Evolutionary conservation across 2,797 vertebrate genomes (phyloP).

Genomic region (Apogon talboti): DNA sequence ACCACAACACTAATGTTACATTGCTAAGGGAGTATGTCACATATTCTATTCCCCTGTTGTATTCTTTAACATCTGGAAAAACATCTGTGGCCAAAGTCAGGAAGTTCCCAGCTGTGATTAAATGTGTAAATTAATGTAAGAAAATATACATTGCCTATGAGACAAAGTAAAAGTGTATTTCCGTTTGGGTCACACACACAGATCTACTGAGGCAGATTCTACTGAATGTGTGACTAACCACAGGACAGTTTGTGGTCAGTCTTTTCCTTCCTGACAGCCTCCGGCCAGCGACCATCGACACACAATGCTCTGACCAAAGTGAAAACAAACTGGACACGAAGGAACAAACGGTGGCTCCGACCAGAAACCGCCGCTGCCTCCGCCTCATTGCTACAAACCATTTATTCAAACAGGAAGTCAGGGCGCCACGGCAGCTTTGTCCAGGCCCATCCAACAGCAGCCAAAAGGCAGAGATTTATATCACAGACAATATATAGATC

Average conservation of each 20-base stretch:
- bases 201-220: slow-evolving; percentile 16
- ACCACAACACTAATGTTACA: slow-evolving; percentile 3
- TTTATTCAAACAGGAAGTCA: slow-evolving; percentile 31
- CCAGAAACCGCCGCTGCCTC: slow-evolving; percentile 28
- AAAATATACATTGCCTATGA: background rate
- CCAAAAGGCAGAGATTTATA: background rate
- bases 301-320: slow-evolving; percentile 34
- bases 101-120: background rate
- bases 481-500: too few relatives aligned
- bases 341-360: slow-evolving; percentile 42
- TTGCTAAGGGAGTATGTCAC: background rate
- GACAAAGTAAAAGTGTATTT: background rate
- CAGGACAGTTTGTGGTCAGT: slow-evolving; percentile 49
- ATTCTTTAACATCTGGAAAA: slow-evolving; percentile 18
- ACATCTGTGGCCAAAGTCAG: slow-evolving; percentile 16
- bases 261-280: slow-evolving; percentile 64
- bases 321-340: slow-evolving; percentile 63
- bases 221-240: slow-evolving; percentile 41
- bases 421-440: slow-evolving; percentile 9
- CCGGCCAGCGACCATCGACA: slow-evolving; percentile 33
- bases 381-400: slow-evolving; percentile 4
- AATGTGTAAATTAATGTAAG: background rate
- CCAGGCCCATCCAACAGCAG: background rate
- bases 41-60: slow-evolving; percentile 3
- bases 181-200: background rate